Base-by-base conservation (phyloP, 2,113 vertebrate genomes). In the Elachura formosa region DNA sequence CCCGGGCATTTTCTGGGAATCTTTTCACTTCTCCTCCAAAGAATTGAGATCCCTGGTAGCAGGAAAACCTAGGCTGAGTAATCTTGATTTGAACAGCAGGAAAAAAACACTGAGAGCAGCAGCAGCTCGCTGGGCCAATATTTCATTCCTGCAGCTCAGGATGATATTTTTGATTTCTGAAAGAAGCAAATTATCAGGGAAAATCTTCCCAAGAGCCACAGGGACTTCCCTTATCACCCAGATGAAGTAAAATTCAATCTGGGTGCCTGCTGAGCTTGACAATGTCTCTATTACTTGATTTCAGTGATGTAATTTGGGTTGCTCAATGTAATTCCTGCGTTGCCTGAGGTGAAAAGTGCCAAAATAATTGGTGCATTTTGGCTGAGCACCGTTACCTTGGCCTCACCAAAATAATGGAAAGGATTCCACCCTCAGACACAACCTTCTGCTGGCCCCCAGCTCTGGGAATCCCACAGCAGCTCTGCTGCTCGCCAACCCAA, bases 281-380 rank as follows among this genome's bases (percentile, higher is more conserved):
- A 45, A 36, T 1, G 1, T 34, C 41, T 61, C 84, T 34, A 0
- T 82, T 34, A 4, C 49, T 77, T 23, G 46, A 55, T 82, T 69
- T n/a, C 74, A n/a, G 74, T n/a, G 66, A 29, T 16, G 74, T 34
- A 20, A 77, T 85, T 95, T 48, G 46, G 67, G 71, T 95, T 93
- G 78, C 84, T 94, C 86, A 89, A 87, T 41, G 34, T 1, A 20
- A 46, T 49, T 76, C 33, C 34, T 36, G 34, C 0, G 1, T 85
- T 52, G 62, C 89, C 91, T 21, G 49, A 58, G 87, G 89, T 89
- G 46, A 72, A 66, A 59, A 28, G 66, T 40, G 40, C 29, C 62
- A 19, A 46, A 34, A 68, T 75, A 68, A 75, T 41, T 18, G 62
- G 61, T 6, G 25, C 14, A 1, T 54, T 67, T 75, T 52, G 86